A percentile compares a stretch with the other conserved stretches of the same genome.
These are phyloP conservation scores for Aegypius monachus DNA, from an alignment of 2,113 vertebrate species.

Conservation along the genomic window DNA sequence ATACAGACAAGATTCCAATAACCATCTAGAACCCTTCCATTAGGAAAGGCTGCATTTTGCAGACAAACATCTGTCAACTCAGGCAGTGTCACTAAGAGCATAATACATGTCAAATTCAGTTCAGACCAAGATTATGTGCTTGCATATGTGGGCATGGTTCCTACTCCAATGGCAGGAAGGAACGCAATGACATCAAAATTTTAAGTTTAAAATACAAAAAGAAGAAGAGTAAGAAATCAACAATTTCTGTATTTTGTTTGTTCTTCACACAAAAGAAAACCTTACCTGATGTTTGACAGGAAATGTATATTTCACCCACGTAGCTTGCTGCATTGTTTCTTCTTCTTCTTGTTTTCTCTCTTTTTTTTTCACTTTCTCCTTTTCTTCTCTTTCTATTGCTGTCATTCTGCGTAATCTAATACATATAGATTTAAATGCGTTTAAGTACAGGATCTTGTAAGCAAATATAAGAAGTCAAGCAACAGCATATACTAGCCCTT, in stretches of 20 bases:
- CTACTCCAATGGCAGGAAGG: neutral
- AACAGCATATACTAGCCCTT: neutral
- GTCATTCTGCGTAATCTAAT: constrained; percentile 93
- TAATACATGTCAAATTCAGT: neutral
- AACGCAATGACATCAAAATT: neutral
- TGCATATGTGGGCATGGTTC: neutral
- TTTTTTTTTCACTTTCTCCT: constrained; percentile 95
- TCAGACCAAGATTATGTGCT: neutral
- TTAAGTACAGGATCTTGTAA: neutral
- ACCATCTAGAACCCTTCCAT: neutral
- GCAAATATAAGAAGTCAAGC: neutral
- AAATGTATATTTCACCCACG: constrained; percentile 97
- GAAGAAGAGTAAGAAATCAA: neutral
- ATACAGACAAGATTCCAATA: neutral
- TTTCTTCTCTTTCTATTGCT: constrained; percentile 95
- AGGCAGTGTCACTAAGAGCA: neutral
- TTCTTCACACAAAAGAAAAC: neutral
- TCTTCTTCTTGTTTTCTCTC: constrained; percentile 95
- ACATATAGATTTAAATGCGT: neutral
- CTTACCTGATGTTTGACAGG: constrained; percentile 94
- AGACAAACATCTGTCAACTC: neutral
- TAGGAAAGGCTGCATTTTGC: neutral
- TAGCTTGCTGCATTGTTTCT: constrained; percentile 95
- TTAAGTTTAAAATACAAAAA: neutral
- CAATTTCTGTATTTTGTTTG: neutral